These are phyloP conservation scores for Halcyon smyrnensis DNA, from an alignment of 2,797 vertebrate species.

Conservation along the genomic window DNA sequence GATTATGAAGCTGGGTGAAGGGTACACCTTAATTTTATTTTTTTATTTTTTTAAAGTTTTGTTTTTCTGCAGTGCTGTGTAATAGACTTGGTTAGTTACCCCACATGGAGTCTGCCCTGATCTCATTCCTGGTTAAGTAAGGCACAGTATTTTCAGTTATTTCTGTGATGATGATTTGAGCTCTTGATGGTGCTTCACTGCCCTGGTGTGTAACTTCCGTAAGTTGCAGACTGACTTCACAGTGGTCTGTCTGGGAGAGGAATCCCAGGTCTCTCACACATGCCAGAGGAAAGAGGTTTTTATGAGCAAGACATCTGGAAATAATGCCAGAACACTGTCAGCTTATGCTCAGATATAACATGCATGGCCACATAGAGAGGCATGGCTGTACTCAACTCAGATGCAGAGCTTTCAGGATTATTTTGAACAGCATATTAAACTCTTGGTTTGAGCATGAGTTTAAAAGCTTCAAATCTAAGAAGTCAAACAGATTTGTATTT, in stretches of 20 bases:
- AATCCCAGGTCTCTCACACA: neutral
- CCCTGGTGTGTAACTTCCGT: neutral
- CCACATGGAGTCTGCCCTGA: neutral
- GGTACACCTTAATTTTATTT: neutral
- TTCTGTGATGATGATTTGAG: neutral
- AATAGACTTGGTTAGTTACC: neutral
- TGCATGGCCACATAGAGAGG: neutral
- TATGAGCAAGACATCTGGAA: neutral
- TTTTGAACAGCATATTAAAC: neutral
- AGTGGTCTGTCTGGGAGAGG: neutral
- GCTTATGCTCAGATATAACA: neutral
- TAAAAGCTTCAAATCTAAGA: neutral
- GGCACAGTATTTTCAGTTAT: neutral
- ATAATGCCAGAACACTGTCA: neutral
- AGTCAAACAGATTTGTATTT: neutral
- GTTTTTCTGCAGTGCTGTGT: neutral
- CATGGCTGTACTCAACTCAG: rapidly evolving
- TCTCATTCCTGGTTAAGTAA: neutral
- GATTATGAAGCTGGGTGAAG: neutral
- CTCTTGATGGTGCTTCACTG: neutral
- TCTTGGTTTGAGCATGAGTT: neutral
- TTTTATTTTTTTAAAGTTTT: neutral
- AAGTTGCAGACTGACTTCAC: neutral
- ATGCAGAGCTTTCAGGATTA: neutral
- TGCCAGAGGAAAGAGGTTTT: neutral